Base-by-base conservation (phyloP, 2,113 vertebrate species). In the Sialia sialis region DNA sequence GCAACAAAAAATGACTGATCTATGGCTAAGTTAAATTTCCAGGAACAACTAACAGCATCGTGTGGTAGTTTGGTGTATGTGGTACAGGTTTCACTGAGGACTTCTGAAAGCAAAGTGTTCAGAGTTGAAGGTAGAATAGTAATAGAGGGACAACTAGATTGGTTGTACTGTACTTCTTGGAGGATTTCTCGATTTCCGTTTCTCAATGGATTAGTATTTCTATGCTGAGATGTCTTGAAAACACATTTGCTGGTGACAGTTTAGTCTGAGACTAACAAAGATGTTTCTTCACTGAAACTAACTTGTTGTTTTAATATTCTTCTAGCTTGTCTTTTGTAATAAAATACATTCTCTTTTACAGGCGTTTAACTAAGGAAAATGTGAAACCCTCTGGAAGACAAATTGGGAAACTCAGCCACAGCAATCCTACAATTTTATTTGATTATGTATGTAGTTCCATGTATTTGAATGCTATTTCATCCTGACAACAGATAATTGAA, bases 351-450 rank as follows among this genome's bases (percentile, higher is more conserved):
- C 44, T 95, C n/a, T 72, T 51, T 96, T 96, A 23, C 77, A 99
- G 99, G 94, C 99, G 99, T 72, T 96, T 99, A 98, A 99, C 99
- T 89, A 99, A 99, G 98, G 99, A 99, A 98, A 99, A 99, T 94
- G 99, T 99, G 96, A 99, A 99, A 97, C 99, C 99, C 78, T 99
- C 99, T 94, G 99, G 99, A 98, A 98, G 99, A 97, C 99, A 99
- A 96, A 99, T 99, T 96, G 99, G 99, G 95, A 99, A 99, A 75
- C 98, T 99, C 96, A 99, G 99, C 98, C 99, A 99, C 98, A 99
- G 99, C 98, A 99, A 99, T 97, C 99, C 99, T 97, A 99, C 99
- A 52, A 99, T 99, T 98, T 98, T 99, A 93, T 99, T 99, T 98
- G 99, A 99, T 98, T 99, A 99, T 97, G 99, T 99, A 98, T 91